These are phyloP conservation scores for Anhinga rufa DNA, from an alignment of 2,113 vertebrate species.

Conservation along the genomic window DNA sequence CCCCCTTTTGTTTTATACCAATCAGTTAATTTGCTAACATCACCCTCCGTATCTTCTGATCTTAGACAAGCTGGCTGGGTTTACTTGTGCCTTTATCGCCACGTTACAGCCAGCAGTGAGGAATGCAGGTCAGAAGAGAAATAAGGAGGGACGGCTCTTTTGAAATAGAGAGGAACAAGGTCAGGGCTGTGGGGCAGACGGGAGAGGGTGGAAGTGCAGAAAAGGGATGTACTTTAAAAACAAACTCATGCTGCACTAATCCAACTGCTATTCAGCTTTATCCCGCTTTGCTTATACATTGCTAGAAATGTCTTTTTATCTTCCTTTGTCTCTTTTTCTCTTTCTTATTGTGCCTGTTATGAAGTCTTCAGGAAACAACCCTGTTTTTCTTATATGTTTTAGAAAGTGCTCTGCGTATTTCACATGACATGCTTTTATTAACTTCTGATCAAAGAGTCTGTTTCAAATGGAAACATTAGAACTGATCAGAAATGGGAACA, in stretches of 20 bases:
- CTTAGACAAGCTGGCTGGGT: conserved; percentile 40
- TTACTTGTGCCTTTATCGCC: conserved; percentile 17
- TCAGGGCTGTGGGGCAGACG: neutral
- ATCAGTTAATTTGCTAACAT: conserved; percentile 59
- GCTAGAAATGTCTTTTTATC: conserved; percentile 17
- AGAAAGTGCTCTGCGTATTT: neutral
- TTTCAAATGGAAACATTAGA: conserved; percentile 17
- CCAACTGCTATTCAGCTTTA: neutral
- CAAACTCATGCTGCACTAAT: conserved; percentile 23
- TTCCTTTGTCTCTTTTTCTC: neutral
- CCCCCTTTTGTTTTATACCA: conserved; percentile 31
- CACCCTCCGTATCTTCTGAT: conserved; percentile 13
- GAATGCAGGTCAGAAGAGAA: conserved; percentile 44
- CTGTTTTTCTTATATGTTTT: conserved; percentile 7
- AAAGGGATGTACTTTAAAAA: conserved; percentile 37
- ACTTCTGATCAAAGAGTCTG: neutral
- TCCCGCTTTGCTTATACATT: neutral
- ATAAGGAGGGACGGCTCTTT: neutral
- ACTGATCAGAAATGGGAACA: neutral
- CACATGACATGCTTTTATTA: neutral
- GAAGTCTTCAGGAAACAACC: neutral
- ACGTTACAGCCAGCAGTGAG: conserved; percentile 16
- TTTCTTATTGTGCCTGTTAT: neutral
- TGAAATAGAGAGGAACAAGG: conserved; percentile 11
- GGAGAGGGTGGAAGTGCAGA: neutral